Evolutionary conservation across 2,797 vertebrate species (phyloP).

Genomic region (Brachyrhaphis roseni): DNA sequence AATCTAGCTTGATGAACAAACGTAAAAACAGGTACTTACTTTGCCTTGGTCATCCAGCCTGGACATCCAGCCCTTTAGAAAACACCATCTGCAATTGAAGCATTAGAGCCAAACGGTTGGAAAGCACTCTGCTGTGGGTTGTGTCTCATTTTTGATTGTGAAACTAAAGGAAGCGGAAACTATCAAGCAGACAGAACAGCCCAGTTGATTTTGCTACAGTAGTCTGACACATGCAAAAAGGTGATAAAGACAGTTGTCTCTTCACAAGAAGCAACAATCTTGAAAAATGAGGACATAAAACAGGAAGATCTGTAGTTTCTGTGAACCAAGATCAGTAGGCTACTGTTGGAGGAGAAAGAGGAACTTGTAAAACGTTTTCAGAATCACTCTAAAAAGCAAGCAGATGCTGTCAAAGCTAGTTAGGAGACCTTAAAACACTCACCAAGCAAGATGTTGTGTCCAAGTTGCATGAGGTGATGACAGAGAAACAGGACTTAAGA

Average conservation of each 20-base stretch:
- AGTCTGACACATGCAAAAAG: neutral
- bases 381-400: conserved; percentile 5
- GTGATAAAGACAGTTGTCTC: neutral
- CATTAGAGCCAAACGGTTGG: conserved; percentile 20
- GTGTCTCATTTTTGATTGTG: conserved; percentile 22
- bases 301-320: conserved; percentile 12
- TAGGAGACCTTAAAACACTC: conserved; percentile 44
- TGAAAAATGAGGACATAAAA: conserved; percentile 5
- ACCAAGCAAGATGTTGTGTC: conserved; percentile 45
- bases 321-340: neutral
- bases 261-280: conserved; percentile 9
- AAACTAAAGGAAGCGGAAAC: conserved; percentile 56
- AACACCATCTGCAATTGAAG: conserved; percentile 80
- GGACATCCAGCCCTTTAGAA: conserved; percentile 96
- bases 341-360: conserved; percentile 23
- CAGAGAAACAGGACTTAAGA: conserved; percentile 20
- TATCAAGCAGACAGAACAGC: conserved; percentile 3
- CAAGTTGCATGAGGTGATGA: conserved; percentile 11
- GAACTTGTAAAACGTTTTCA: conserved; percentile 20
- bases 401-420: neutral
- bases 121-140: conserved; percentile 20
- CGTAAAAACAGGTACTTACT: conserved; percentile 74
- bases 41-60: conserved; percentile 88
- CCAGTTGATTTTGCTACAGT: neutral
- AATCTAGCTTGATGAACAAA: conserved; percentile 5